Percentiles rank a stretch among this genome's conserved stretches.
Conservation (phyloP, 53 echinoderm and acorn worm genomes). For the Antedon mediterranea region DNA sequence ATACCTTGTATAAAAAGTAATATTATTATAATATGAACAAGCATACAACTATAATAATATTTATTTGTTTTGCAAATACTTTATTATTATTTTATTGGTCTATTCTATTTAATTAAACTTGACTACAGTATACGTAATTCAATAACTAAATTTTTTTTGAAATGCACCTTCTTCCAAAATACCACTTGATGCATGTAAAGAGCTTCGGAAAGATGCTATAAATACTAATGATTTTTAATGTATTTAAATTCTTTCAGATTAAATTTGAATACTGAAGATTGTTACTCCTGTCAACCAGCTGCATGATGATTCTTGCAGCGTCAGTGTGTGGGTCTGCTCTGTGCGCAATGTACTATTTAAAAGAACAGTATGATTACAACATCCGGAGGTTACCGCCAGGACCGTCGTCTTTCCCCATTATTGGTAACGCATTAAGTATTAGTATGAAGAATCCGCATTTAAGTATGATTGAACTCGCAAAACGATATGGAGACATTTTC, state of each 20-base stretch:
- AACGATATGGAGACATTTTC: slow-evolving; percentile 95
- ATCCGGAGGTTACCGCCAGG: slow-evolving; percentile 76
- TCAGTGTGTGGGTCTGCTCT: slow-evolving; percentile 82
- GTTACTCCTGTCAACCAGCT: neutral
- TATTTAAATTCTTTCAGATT: neutral
- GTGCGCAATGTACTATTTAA: slow-evolving; percentile 91
- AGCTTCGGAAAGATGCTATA: no score
- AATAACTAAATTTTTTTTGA: no score
- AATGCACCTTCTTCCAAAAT: no score
- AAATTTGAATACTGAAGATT: neutral
- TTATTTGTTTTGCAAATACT: no score
- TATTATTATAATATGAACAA: no score
- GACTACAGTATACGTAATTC: no score
- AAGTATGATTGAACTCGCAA: slow-evolving; percentile 65
- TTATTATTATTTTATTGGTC: no score
- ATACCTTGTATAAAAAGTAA: no score
- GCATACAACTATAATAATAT: no score
- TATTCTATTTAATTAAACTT: no score
- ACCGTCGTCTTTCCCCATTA: slow-evolving; percentile 76
- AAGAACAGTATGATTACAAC: slow-evolving; percentile 93
- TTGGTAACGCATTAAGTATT: slow-evolving; percentile 86
- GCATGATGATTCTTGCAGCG: slow-evolving; percentile 69
- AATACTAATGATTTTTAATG: no score
- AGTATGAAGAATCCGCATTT: slow-evolving; percentile 74
- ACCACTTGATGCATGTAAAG: no score